A percentile compares a stretch with the other conserved stretches of the same genome.
Evolutionary conservation across 2,888 invertebrate genomes (phyloP).

Genomic region (Pyrrhia umbra): DNA sequence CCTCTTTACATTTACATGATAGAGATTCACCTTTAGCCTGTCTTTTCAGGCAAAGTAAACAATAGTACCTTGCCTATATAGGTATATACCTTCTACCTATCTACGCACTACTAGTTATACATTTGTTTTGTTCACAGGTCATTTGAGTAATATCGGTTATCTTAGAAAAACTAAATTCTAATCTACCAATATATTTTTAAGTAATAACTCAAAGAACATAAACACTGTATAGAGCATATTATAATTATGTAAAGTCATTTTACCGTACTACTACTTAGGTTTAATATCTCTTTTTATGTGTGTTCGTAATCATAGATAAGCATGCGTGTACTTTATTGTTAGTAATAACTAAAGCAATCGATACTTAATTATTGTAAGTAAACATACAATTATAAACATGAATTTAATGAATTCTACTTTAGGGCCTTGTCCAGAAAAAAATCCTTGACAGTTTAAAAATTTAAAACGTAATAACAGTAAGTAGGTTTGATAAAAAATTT

Average conservation of each 20-base stretch:
- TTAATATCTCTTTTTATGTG: neutral
- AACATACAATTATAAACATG: neutral
- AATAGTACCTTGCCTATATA: neutral
- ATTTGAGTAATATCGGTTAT: neutral
- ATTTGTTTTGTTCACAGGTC: neutral
- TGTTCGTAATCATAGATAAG: constrained; percentile 14
- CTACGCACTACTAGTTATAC: neutral
- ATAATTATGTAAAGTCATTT: no score
- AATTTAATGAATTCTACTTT: no score
- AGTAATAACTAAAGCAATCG: constrained; percentile 10
- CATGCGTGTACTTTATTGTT: constrained; percentile 6
- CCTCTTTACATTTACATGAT: constrained; percentile 10
- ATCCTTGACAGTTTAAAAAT: no score
- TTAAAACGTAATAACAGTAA: no score
- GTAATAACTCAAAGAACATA: neutral
- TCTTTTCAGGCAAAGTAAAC: constrained; percentile 24
- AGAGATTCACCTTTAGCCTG: constrained; percentile 38
- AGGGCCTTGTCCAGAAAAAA: no score
- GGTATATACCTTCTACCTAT: neutral
- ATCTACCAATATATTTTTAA: no score
- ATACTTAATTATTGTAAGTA: constrained; percentile 1
- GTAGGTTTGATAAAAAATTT: no score
- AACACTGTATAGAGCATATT: neutral
- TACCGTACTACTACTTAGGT: neutral
- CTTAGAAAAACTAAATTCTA: no score